Percentiles rank a stretch among this genome's conserved stretches.
phyloP scores from a whole-genome alignment of 2,797 vertebrate species.

The Erpetoichthys calabaricus region DNA sequence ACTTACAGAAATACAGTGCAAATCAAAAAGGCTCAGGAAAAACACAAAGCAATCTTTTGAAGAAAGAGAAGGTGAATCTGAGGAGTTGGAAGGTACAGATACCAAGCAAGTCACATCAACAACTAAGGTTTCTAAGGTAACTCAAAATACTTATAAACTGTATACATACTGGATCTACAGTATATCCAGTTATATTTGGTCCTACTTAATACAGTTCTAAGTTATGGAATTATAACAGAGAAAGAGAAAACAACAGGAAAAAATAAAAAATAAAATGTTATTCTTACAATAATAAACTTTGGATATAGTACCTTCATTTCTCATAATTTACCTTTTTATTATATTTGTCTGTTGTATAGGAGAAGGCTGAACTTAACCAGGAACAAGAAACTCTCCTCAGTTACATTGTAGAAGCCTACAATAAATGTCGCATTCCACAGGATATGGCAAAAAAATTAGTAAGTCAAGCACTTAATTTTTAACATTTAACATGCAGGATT shows the following conservation, averaged over 20 bases:
- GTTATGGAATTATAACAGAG: no score
- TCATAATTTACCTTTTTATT: background rate
- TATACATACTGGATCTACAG: no score
- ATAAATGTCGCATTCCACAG: constrained; percentile 79
- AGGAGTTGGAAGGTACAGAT: constrained; percentile 57
- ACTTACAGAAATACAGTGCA: constrained; percentile 95
- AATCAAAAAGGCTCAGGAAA: constrained; percentile 89
- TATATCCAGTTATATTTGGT: no score
- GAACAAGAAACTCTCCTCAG: constrained; percentile 70
- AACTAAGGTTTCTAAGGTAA: constrained; percentile 56
- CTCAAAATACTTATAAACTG: background rate
- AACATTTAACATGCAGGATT: constrained; percentile 7
- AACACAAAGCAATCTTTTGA: constrained; percentile 62
- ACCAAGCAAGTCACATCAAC: constrained; percentile 81
- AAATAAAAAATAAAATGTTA: no score
- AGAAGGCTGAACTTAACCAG: constrained; percentile 72
- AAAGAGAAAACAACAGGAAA: no score
- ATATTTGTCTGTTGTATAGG: constrained; percentile 48
- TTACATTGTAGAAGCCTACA: constrained; percentile 77
- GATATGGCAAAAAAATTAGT: constrained; percentile 88
- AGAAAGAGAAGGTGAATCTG: constrained; percentile 52
- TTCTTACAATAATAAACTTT: no score
- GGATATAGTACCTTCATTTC: no score
- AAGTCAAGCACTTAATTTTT: constrained; percentile 24
- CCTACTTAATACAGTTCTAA: no score